Evolutionary conservation across 2,797 vertebrate species (phyloP).

Genomic region (Amniataba percoides): DNA sequence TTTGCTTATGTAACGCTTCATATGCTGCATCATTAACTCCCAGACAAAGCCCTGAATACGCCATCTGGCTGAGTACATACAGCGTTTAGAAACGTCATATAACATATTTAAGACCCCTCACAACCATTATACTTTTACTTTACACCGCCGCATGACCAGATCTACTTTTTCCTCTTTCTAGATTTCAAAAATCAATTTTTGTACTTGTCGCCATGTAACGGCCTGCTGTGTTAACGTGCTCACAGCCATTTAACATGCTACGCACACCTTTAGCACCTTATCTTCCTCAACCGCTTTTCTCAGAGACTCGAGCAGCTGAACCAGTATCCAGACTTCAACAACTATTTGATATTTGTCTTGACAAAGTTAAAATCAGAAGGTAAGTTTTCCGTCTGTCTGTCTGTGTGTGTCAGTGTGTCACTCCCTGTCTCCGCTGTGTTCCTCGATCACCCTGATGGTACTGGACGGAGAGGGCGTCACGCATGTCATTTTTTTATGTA

Average conservation of each 20-base stretch:
- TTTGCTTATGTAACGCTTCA: conserved; percentile 47
- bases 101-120: conserved; percentile 51
- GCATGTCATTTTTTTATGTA: conserved; percentile 42
- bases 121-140: conserved; percentile 13
- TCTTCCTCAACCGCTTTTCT: conserved; percentile 87
- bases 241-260: conserved; percentile 3
- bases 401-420: not conserved
- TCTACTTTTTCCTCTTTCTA: not conserved
- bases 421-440: conserved; percentile 9
- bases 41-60: conserved; percentile 40
- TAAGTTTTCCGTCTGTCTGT: conserved; percentile 73
- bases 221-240: not conserved
- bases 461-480: not conserved
- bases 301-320: conserved; percentile 98
- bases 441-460: not conserved
- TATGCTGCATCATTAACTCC: conserved; percentile 52
- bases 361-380: conserved; percentile 98
- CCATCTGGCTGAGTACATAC: conserved; percentile 53
- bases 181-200: not conserved
- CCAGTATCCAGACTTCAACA: conserved; percentile 99
- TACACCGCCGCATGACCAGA: conserved; percentile 14
- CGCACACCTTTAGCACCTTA: conserved; percentile 19
- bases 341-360: conserved; percentile 98
- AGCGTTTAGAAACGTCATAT: conserved; percentile 21
- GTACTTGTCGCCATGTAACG: not conserved